Conservation (phyloP, 1,140 invertebrate species). For the Drosophila pachea region DNA sequence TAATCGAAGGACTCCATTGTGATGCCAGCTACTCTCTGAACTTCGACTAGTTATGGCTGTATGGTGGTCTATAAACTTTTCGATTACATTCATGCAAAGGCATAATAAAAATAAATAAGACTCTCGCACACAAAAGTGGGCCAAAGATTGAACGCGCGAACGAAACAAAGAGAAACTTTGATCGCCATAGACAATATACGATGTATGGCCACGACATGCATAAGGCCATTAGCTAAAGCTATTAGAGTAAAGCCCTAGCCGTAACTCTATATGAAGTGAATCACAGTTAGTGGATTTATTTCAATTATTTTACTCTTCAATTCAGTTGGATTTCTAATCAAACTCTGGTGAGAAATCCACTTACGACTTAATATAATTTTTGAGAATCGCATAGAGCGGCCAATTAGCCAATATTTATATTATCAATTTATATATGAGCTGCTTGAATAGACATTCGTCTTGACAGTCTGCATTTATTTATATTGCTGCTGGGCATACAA, state of each 20-base stretch:
- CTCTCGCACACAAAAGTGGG: neutral
- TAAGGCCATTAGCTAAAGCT: too few species aligned
- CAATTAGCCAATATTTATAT: neutral
- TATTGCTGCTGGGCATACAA: constrained; percentile 19
- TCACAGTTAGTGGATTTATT: too few species aligned
- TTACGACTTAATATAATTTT: neutral
- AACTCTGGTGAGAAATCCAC: too few species aligned
- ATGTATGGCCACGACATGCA: too few species aligned
- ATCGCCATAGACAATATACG: too few species aligned
- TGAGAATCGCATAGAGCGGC: neutral
- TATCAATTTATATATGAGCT: constrained; percentile 17
- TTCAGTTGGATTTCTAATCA: too few species aligned
- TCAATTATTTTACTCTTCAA: too few species aligned
- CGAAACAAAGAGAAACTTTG: neutral
- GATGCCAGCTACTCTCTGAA: neutral
- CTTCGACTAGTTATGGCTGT: constrained; percentile 1
- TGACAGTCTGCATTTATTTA: constrained; percentile 13
- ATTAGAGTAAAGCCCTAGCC: too few species aligned
- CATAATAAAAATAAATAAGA: constrained; percentile 10
- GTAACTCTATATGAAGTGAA: too few species aligned
- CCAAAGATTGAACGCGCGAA: neutral
- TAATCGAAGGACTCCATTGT: constrained; percentile 16
- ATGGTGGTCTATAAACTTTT: constrained; percentile 1
- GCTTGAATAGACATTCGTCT: constrained; percentile 41
- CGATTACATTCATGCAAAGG: neutral